Evolutionary conservation across 1,140 invertebrate species (phyloP).

Genomic region (Oedothorax gibbosus): DNA sequence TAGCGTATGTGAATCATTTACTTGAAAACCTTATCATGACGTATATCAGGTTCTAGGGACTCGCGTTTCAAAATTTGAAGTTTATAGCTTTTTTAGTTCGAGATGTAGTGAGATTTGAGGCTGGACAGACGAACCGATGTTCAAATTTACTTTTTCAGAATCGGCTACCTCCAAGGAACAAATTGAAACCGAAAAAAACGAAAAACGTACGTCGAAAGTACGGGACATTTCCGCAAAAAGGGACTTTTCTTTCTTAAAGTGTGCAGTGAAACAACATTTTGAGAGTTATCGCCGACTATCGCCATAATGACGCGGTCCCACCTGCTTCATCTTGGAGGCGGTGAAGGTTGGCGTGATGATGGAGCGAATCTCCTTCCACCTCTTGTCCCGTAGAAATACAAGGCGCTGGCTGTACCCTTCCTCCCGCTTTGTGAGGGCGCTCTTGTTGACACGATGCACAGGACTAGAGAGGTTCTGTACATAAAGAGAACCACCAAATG

Average conservation of each 20-base stretch:
- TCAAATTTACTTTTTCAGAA: too few species aligned
- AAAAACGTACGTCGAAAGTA: not conserved
- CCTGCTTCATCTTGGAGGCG: slow-evolving; percentile 72
- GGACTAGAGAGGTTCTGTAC: too few species aligned
- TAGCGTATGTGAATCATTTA: too few species aligned
- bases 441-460: not conserved
- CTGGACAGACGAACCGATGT: too few species aligned
- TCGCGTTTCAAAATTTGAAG: too few species aligned
- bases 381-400: slow-evolving; percentile 29
- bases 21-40: too few species aligned
- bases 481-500: too few species aligned
- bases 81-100: too few species aligned
- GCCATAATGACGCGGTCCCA: slow-evolving; percentile 26
- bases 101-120: too few species aligned
- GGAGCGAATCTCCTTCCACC: slow-evolving; percentile 73
- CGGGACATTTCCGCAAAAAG: not conserved
- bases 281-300: not conserved
- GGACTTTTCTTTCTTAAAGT: not conserved
- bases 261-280: too few species aligned
- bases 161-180: not conserved
- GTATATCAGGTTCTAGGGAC: too few species aligned
- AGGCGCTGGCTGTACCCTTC: slow-evolving; percentile 35
- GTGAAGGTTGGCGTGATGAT: slow-evolving; percentile 75
- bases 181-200: not conserved
- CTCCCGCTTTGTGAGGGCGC: not conserved